Conservation (phyloP, 2,797 vertebrate species). For the Sparidentex hasta region DNA sequence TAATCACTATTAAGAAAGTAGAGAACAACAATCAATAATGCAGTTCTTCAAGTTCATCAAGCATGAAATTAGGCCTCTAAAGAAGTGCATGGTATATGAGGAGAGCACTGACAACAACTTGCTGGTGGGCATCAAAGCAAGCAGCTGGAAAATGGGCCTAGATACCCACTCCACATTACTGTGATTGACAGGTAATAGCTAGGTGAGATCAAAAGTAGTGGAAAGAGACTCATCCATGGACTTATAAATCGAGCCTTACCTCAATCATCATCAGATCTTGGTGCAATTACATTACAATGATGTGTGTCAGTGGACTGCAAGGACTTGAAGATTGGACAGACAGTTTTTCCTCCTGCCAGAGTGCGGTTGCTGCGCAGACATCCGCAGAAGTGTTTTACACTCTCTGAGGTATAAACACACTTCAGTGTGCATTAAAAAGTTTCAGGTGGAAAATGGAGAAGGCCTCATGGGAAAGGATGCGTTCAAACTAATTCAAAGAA, state of each 20-base stretch:
- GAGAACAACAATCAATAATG: slow-evolving; percentile 80
- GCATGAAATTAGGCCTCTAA: slow-evolving; percentile 83
- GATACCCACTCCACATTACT: slow-evolving; percentile 63
- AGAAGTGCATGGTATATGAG: slow-evolving; percentile 51
- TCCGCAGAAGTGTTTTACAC: neutral
- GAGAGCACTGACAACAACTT: slow-evolving; percentile 62
- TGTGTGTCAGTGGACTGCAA: slow-evolving; percentile 12
- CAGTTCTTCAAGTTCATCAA: slow-evolving; percentile 76
- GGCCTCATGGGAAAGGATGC: neutral
- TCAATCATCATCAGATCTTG: slow-evolving; percentile 50
- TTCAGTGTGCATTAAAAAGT: neutral
- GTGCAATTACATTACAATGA: slow-evolving; percentile 36
- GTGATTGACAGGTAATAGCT: slow-evolving; percentile 78
- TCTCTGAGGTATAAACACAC: neutral
- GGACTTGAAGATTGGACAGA: slow-evolving; percentile 12
- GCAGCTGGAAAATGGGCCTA: slow-evolving; percentile 79
- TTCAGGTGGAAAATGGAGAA: neutral
- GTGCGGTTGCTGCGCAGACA: neutral
- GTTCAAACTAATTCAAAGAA: slow-evolving; percentile 1
- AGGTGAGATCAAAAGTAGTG: slow-evolving; percentile 54
- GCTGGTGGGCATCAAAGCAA: slow-evolving; percentile 72
- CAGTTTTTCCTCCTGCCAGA: slow-evolving; percentile 1
- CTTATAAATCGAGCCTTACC: slow-evolving; percentile 29
- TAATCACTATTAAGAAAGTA: slow-evolving; percentile 71
- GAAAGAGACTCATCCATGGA: slow-evolving; percentile 38